These are phyloP conservation scores for Heliocidaris tuberculata DNA, from an alignment of 35 echinoderm and acorn worm genomes.

Conservation along the genomic window DNA sequence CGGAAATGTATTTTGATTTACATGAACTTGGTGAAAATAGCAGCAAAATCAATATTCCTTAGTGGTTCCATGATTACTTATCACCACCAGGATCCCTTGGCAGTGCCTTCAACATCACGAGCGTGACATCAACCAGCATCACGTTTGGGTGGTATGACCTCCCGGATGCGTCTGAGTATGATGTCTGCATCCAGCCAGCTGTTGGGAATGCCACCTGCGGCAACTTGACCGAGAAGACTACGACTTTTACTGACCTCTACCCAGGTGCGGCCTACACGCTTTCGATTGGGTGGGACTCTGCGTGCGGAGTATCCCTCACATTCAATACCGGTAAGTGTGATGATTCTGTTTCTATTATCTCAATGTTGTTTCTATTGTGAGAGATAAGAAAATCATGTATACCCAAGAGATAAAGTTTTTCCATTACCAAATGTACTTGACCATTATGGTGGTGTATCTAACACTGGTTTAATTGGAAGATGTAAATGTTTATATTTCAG, in stretches of 20 bases:
- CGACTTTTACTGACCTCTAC: background rate
- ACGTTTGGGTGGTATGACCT: background rate
- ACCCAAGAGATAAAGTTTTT: too few relatives aligned
- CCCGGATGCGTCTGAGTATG: background rate
- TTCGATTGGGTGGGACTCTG: background rate
- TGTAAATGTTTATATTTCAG: too few relatives aligned
- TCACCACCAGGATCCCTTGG: background rate
- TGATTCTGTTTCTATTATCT: background rate
- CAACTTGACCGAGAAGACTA: background rate
- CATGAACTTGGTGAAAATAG: too few relatives aligned
- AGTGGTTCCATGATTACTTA: too few relatives aligned
- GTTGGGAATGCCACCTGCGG: background rate
- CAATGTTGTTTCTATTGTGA: too few relatives aligned
- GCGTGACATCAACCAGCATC: background rate
- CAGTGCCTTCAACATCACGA: conserved; percentile 26
- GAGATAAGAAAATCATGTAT: too few relatives aligned
- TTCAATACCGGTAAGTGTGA: background rate
- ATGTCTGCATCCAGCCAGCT: background rate
- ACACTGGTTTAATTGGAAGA: too few relatives aligned
- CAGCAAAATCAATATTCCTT: too few relatives aligned
- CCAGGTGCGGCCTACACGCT: conserved; percentile 24
- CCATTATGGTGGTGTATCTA: too few relatives aligned
- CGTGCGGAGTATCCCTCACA: background rate
- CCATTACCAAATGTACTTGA: too few relatives aligned
- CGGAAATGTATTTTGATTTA: too few relatives aligned